Conservation (phyloP, 1,140 invertebrate species). For the Macrobrachium rosenbergii region DNA sequence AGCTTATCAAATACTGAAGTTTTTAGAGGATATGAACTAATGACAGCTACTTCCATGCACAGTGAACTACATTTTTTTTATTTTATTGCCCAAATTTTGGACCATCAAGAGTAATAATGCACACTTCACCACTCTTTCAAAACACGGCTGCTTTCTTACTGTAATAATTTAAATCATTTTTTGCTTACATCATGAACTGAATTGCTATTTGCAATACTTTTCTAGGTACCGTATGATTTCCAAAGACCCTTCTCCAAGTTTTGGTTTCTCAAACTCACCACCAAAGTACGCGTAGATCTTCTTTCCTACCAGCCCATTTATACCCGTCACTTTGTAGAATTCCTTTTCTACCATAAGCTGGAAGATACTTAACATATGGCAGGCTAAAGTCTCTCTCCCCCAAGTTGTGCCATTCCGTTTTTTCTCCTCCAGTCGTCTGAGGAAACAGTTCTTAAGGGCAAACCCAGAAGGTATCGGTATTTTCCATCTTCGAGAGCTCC, state of each 20-base stretch:
- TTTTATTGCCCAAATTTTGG: too few species aligned
- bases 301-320: neutral
- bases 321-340: neutral
- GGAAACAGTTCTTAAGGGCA: conserved; percentile 20
- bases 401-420: neutral
- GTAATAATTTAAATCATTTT: too few species aligned
- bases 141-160: too few species aligned
- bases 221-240: neutral
- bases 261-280: conserved; percentile 1
- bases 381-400: neutral
- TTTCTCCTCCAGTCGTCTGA: neutral
- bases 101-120: too few species aligned
- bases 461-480: conserved; percentile 33
- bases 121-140: too few species aligned
- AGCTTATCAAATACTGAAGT: neutral
- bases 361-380: neutral
- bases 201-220: neutral
- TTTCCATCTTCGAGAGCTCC: conserved; percentile 40
- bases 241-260: neutral
- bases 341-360: neutral
- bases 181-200: neutral
- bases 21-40: neutral
- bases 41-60: too few species aligned
- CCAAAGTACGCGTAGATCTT: conserved; percentile 13
- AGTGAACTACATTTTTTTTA: too few species aligned